Evolutionary conservation across 1,140 invertebrate genomes (phyloP), one percentile per base, ranked within the genome.

Genomic region (Kradibia gibbosae): DNA sequence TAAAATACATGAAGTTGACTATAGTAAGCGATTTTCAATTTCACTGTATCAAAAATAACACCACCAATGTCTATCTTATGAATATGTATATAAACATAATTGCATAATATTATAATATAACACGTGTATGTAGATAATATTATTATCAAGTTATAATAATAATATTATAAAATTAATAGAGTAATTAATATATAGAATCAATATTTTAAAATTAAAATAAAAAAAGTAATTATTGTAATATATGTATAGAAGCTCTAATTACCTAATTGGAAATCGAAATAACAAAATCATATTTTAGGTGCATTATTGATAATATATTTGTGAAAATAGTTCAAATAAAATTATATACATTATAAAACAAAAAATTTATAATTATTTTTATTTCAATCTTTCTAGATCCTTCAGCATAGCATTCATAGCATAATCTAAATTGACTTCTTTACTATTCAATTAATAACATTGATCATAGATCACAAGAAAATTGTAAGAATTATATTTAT

Each of bases 191-290:
- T 65, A 82, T 74, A 83, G n/a, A 84, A 48, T 84, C 81, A 82
- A 83, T 85, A 74, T 31, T 8, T 72, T 25, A 22, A 48, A 17
- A 62, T 62, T 36, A 48, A 84, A 71, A 22, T 50, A 53, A 77
- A 84, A 85, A 85, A 82, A 83, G 85, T 85, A 83, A 86, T 85
- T 87, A 89, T 85, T 89, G 87, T 89, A 88, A 87, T 88, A 86
- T 88, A 88, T 89, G 87, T 89, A 89, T 88, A 89, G 88, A 83
- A 87, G 86, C 87, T 88, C 86, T 83, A 84, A 87, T 83, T 84
- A 84, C 83, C 53, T 88, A 87, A 87, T 86, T 87, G 87, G 88
- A 88, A n/a, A n/a, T n/a, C n/a, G 86, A 86, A 86, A 22, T 53
- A 53, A 53, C 22, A 20, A 3, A 53, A 53, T 17, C 22, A 20